Evolutionary conservation across 2,797 vertebrate species (phyloP).

Genomic region (Tragelaphus eurycerus): DNA sequence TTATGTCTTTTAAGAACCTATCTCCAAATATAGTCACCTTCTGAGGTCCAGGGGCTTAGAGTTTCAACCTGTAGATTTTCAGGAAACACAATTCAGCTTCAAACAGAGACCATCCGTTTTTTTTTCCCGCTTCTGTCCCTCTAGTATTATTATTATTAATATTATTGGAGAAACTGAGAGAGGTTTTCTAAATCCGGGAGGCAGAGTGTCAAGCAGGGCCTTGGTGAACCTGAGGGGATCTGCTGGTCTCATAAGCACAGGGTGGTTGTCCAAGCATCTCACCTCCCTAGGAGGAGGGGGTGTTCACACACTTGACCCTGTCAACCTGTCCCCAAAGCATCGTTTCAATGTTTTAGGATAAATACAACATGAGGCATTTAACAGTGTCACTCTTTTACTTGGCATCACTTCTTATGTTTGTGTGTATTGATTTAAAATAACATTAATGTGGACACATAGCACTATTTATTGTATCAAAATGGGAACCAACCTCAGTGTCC

Average conservation of each 20-base stretch:
- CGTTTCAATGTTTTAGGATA: neutral
- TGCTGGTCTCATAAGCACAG: neutral
- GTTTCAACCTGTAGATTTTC: neutral
- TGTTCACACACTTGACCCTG: neutral
- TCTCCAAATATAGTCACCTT: neutral
- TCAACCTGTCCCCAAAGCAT: neutral
- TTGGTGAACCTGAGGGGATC: neutral
- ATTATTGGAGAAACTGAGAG: neutral
- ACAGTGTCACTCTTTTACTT: neutral
- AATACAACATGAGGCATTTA: neutral
- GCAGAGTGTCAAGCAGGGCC: neutral
- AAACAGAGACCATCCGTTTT: neutral
- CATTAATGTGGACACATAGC: neutral
- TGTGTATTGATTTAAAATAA: conserved; percentile 1
- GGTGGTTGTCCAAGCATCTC: neutral
- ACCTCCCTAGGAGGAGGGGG: neutral
- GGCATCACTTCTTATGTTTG: neutral
- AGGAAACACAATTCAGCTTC: neutral
- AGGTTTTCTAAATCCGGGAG: neutral
- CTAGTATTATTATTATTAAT: neutral
- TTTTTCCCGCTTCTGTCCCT: conserved; percentile 16
- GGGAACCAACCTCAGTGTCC: neutral
- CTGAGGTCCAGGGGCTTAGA: neutral
- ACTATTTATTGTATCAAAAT: neutral
- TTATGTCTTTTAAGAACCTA: neutral